phyloP scores from a whole-genome alignment of 2,113 vertebrate species.

The Chrysochloris asiatica region DNA sequence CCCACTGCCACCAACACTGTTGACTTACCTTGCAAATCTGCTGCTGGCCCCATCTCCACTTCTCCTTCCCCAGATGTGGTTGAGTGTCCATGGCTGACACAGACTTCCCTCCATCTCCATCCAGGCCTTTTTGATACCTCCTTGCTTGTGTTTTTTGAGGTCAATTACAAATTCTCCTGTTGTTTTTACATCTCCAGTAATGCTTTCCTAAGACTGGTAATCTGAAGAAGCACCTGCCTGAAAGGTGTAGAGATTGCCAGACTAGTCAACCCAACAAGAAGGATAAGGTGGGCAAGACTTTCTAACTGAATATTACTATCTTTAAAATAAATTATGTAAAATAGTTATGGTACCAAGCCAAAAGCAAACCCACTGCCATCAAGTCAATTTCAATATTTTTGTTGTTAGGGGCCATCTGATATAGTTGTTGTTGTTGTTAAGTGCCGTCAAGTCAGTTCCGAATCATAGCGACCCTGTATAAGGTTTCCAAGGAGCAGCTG shows the following conservation, averaged over 20 bases:
- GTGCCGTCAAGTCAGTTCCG: too few species aligned
- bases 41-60: neutral
- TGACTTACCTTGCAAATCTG: too few species aligned
- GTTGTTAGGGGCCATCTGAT: too few species aligned
- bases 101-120: neutral
- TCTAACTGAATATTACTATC: conserved; percentile 3
- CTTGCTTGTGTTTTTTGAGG: neutral
- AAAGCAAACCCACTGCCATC: too few species aligned
- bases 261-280: neutral
- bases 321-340: conserved; percentile 54
- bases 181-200: neutral
- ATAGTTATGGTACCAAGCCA: neutral
- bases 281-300: neutral
- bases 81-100: neutral
- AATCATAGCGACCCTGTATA: too few species aligned
- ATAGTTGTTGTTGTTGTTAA: too few species aligned
- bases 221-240: neutral
- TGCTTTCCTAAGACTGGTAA: neutral
- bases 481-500: too few species aligned
- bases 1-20: too few species aligned
- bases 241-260: neutral
- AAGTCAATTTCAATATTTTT: neutral
- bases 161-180: neutral
- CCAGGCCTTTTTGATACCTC: neutral
- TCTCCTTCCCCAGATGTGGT: neutral